A percentile compares a stretch with the other conserved stretches of the same genome.
Conservation (phyloP, 2,888 invertebrate species). For the Drosophila subsilvestris region DNA sequence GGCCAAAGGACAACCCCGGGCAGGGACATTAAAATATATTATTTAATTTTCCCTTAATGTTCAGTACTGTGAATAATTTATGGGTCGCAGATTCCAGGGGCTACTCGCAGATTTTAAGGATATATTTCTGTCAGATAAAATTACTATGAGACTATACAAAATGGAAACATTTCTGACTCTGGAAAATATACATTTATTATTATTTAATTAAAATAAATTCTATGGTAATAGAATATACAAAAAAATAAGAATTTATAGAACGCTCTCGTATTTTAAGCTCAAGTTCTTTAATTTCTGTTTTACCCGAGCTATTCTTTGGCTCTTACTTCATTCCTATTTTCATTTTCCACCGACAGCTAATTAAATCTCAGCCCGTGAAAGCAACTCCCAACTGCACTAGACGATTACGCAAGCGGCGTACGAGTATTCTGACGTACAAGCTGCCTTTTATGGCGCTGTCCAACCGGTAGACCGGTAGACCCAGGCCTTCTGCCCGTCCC, state of each 20-base stretch:
- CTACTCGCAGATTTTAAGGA: background rate
- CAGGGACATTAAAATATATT: conserved; percentile 23
- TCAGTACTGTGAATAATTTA: background rate
- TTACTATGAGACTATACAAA: no score
- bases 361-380: conserved; percentile 51
- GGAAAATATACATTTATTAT: no score
- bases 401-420: background rate
- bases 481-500: background rate
- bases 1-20: background rate
- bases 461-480: background rate
- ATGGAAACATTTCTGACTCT: no score
- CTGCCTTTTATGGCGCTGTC: background rate
- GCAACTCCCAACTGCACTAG: background rate
- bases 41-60: conserved; percentile 23
- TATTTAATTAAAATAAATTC: no score
- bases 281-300: background rate
- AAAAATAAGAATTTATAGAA: no score
- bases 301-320: background rate
- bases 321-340: background rate
- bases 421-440: background rate
- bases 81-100: background rate
- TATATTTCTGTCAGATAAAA: background rate
- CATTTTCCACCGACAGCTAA: conserved; percentile 34
- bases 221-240: no score
- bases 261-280: no score